Base-by-base conservation (phyloP, 2,797 vertebrate species). In the Chromobotia macracanthus region DNA sequence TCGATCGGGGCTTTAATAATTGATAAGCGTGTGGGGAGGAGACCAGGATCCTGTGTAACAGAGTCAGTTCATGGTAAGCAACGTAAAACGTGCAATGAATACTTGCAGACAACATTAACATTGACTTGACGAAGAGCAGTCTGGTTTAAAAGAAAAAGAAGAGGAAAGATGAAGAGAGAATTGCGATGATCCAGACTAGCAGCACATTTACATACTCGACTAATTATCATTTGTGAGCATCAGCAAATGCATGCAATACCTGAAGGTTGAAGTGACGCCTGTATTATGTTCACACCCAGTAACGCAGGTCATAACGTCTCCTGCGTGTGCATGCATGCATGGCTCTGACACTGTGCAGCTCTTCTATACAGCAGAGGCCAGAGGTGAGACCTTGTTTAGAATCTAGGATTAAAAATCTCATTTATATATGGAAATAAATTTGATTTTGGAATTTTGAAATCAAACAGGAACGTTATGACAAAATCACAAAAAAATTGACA, bases 1-100 rank as follows among this genome's bases (percentile, higher is more conserved):
- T 94, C 93, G 89, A 94, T 94, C 91, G 72, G 23, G 41, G 89
- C 91, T 90, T 94, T 93, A 94, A 94, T 94, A 94, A 94, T 94
- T 94, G 91, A 94, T 94, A 93, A 92, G 92, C 88, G 88, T 80
- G 87, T 87, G 72, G 75, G 75, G 76, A 51, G 76, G 60, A 66
- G 85, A 80, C 82, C 86, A 87, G 87, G 83, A 80, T 84, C 69
- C 79, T 86, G 84, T 89, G 90, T 90, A 91, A 91, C 90, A 38
- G 66, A 91, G 88, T 89, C 89, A 87, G 89, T 90, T 89, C 86
- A 89, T 83, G 83, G 91, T 91, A 90, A 93, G 90, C 90, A 91
- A 91, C 92, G 91, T 87, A 88, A 89, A 91, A 91, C 89, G 85
- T 93, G 93, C 85, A 90, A 88, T 89, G 89, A 92, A 92, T 90